Conservation (phyloP, 2,888 invertebrate genomes). For the Malacosoma neustria region DNA sequence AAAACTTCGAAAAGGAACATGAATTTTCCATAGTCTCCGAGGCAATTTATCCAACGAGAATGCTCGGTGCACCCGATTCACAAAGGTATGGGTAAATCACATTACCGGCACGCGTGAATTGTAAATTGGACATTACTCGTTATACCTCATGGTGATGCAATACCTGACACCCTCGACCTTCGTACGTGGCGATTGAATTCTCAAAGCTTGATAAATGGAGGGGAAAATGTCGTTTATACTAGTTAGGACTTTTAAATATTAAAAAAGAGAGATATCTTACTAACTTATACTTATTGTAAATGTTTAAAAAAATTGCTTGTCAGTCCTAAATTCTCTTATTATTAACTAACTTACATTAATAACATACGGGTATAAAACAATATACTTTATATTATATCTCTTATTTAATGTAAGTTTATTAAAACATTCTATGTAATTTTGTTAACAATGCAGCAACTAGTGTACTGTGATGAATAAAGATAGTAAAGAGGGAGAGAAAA, state of each 20-base stretch:
- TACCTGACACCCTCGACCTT: conserved; percentile 5
- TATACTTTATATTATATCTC: too few species aligned
- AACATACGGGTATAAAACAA: too few species aligned
- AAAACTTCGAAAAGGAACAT: conserved; percentile 22
- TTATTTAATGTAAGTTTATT: too few species aligned
- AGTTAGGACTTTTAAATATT: conserved; percentile 7
- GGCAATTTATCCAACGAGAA: conserved; percentile 47
- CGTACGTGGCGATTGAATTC: conserved; percentile 14
- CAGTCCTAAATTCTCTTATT: too few species aligned
- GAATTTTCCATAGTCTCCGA: conserved; percentile 45
- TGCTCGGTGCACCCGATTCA: conserved; percentile 40
- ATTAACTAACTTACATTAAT: too few species aligned
- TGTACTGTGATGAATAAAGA: too few species aligned
- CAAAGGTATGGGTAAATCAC: conserved; percentile 70
- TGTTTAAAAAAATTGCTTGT: too few species aligned
- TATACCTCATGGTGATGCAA: conserved; percentile 33
- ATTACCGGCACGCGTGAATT: conserved; percentile 69
- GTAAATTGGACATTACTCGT: conserved; percentile 72
- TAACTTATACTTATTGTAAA: too few species aligned
- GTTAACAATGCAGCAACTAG: too few species aligned
- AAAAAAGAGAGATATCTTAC: conserved; percentile 3
- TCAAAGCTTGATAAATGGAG: conserved; percentile 15
- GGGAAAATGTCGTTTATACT: conserved; percentile 8
- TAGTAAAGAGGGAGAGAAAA: too few species aligned
- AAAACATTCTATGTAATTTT: too few species aligned